phyloP scores from a whole-genome alignment of 2,113 vertebrate species.

The Deroptyus accipitrinus region DNA sequence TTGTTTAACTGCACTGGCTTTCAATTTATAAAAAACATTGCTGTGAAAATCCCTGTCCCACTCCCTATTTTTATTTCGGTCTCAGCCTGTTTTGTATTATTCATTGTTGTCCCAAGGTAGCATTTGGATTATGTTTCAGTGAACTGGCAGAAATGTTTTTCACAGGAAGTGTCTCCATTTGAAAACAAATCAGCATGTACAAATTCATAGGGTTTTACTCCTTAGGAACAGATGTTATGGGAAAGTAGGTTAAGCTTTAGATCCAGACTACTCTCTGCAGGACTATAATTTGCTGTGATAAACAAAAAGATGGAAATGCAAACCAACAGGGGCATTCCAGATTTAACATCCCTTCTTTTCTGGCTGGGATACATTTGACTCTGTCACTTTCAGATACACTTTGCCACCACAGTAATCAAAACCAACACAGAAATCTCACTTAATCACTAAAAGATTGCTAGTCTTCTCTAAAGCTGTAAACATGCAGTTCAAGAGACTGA shows the following conservation, averaged over 20 bases:
- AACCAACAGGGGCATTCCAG: constrained; percentile 32
- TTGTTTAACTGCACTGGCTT: neutral
- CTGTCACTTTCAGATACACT: neutral
- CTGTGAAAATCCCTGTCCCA: neutral
- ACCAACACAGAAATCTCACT: constrained; percentile 8
- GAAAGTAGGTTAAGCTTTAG: constrained; percentile 48
- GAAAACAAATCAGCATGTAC: constrained; percentile 13
- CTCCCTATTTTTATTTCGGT: neutral
- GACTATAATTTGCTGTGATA: constrained; percentile 49
- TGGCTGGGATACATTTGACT: constrained; percentile 6
- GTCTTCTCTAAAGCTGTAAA: neutral
- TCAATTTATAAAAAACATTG: neutral
- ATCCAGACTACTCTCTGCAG: constrained; percentile 43
- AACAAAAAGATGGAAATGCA: constrained; percentile 41
- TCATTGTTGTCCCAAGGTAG: neutral
- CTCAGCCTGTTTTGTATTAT: neutral
- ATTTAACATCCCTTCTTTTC: constrained; percentile 58
- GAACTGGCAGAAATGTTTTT: neutral
- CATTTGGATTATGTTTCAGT: neutral
- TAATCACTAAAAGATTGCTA: neutral
- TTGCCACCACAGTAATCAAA: constrained; percentile 15
- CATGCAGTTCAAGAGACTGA: neutral
- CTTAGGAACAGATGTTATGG: constrained; percentile 46
- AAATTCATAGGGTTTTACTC: constrained; percentile 36
- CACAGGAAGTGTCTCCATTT: neutral